Percentiles rank a stretch among this genome's conserved stretches.
Evolutionary conservation across 2,797 vertebrate species (phyloP).

Genomic region (Microcaecilia unicolor): DNA sequence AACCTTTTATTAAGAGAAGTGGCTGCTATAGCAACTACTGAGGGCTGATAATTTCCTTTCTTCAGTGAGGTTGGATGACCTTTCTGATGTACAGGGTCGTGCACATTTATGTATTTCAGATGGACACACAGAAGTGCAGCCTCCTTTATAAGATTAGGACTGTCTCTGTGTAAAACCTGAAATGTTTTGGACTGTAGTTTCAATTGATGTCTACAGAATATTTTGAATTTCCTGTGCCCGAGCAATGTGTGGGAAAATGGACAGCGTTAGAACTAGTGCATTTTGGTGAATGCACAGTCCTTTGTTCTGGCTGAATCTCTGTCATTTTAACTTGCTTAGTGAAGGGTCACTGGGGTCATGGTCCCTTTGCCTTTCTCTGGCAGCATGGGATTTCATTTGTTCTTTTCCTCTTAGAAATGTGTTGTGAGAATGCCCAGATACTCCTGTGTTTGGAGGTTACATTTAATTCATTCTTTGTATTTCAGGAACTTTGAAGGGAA

Average conservation of each 20-base stretch:
- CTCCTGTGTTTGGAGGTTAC: not conserved
- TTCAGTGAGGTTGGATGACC: constrained; percentile 41
- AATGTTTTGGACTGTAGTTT: too few species aligned
- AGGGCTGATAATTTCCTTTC: constrained; percentile 64
- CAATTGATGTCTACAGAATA: too few species aligned
- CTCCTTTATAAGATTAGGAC: too few species aligned
- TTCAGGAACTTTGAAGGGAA: too few species aligned
- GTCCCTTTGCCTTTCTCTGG: constrained; percentile 5
- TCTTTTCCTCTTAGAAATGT: constrained; percentile 1
- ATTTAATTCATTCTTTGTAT: constrained; percentile 5
- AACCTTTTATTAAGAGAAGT: constrained; percentile 44
- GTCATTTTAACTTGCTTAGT: constrained; percentile 18
- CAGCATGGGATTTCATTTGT: constrained; percentile 14
- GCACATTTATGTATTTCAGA: too few species aligned
- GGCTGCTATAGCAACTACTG: constrained; percentile 53
- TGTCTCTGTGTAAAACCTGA: too few species aligned
- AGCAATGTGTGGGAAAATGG: constrained; percentile 7
- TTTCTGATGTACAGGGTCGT: constrained; percentile 47
- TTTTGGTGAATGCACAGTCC: constrained; percentile 2
- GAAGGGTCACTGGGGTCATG: constrained; percentile 3
- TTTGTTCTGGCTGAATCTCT: constrained; percentile 22
- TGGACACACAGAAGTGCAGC: too few species aligned
- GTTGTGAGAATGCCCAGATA: not conserved
- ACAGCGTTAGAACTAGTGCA: constrained; percentile 8
- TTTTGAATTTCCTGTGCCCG: too few species aligned